These are phyloP conservation scores for Naso thynnoides DNA, from an alignment of 2,797 vertebrate species.

Conservation along the genomic window DNA sequence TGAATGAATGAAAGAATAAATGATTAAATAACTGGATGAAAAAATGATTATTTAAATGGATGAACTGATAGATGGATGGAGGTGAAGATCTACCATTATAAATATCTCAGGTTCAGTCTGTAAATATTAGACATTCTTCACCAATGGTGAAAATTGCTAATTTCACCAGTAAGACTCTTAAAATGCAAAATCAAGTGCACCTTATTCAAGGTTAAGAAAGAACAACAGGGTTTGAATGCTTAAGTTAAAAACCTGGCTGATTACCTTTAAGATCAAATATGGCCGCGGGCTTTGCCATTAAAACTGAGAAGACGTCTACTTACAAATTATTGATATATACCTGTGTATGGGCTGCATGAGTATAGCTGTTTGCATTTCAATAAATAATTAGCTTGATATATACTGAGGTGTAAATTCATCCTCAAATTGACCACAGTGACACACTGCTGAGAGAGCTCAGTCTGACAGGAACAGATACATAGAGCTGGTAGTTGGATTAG, in stretches of 20 bases:
- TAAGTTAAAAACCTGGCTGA: slow-evolving; percentile 29
- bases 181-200: slow-evolving; percentile 12
- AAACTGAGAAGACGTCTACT: slow-evolving; percentile 33
- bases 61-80: background rate
- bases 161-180: background rate
- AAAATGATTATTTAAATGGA: no score
- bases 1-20: background rate
- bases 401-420: background rate
- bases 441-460: no score
- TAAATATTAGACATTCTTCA: background rate
- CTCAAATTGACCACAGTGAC: no score
- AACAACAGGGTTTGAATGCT: slow-evolving; percentile 12
- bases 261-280: slow-evolving; percentile 13
- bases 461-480: no score
- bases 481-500: no score
- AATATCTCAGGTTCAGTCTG: background rate
- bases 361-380: slow-evolving; percentile 27
- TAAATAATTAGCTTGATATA: background rate
- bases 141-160: background rate
- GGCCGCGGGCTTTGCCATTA: background rate
- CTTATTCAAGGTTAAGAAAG: slow-evolving; percentile 15
- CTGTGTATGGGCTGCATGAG: slow-evolving; percentile 13
- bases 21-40: no score
- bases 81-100: background rate
- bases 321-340: slow-evolving; percentile 35